Conservation (phyloP, 2,113 vertebrate genomes). For the Oryzias curvinotus region DNA sequence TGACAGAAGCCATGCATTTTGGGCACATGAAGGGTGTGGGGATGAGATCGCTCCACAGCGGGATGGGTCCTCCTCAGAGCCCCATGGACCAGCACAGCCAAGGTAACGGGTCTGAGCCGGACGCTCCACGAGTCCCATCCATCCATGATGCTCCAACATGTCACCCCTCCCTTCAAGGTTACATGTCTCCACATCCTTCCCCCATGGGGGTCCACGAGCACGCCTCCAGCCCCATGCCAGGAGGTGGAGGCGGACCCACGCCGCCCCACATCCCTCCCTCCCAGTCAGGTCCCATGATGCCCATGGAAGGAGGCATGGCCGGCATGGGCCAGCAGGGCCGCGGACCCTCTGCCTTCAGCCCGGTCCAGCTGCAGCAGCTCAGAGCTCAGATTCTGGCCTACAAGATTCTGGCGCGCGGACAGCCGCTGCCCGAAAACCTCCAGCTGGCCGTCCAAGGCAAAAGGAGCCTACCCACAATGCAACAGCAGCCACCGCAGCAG, state of each 20-base stretch:
- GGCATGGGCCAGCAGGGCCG: constrained; percentile 84
- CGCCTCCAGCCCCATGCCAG: constrained; percentile 91
- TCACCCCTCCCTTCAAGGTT: constrained; percentile 77
- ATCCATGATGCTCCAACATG: too few species aligned
- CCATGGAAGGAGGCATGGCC: constrained; percentile 79
- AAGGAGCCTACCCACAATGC: constrained; percentile 92
- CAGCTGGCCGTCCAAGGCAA: constrained; percentile 97
- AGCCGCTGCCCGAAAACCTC: constrained; percentile 94
- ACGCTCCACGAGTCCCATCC: too few species aligned
- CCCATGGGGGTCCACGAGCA: constrained; percentile 91
- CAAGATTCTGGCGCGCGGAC: constrained; percentile 94
- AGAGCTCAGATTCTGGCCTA: constrained; percentile 97
- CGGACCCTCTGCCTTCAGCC: constrained; percentile 92
- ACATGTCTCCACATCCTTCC: constrained; percentile 95
- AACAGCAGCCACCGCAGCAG: constrained; percentile 81
- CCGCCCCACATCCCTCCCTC: constrained; percentile 90
- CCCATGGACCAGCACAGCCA: constrained; percentile 98
- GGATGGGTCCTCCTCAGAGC: constrained; percentile 97
- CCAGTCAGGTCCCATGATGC: constrained; percentile 86
- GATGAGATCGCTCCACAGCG: constrained; percentile 91
- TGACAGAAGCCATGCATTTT: constrained; percentile 91
- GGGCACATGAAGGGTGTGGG: constrained; percentile 88
- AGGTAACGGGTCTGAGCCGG: constrained; percentile 73
- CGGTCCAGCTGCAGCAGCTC: constrained; percentile 94
- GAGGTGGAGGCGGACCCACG: constrained; percentile 86